Percentiles rank a stretch among this genome's conserved stretches.
phyloP scores from a whole-genome alignment of 1,140 invertebrate species.

The Whitmania pigra region DNA sequence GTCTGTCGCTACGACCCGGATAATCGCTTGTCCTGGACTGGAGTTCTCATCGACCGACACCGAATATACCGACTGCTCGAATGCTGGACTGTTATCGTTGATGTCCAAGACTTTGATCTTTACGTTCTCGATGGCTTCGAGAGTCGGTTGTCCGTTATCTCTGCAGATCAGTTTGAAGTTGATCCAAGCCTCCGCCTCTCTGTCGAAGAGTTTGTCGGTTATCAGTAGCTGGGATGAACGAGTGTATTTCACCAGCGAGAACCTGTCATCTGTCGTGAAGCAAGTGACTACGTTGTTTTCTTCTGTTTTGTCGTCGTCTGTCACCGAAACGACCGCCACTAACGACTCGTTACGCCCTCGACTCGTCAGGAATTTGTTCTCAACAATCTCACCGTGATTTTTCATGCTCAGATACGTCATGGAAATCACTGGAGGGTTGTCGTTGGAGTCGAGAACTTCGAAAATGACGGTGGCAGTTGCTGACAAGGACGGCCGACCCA shows the following conservation, averaged over 20 bases:
- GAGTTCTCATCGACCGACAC: constrained; percentile 13
- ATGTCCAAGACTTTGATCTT: constrained; percentile 4
- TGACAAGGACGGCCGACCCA: constrained; percentile 1
- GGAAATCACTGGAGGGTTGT: constrained; percentile 27
- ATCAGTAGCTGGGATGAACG: too few species aligned
- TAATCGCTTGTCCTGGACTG: not conserved
- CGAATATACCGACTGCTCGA: constrained; percentile 2
- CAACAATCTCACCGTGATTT: constrained; percentile 8
- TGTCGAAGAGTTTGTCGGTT: too few species aligned
- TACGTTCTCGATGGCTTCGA: not conserved
- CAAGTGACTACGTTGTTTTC: too few species aligned
- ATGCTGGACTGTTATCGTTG: constrained; percentile 12
- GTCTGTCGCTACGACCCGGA: not conserved
- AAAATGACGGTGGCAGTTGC: constrained; percentile 23
- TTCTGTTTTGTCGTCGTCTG: too few species aligned
- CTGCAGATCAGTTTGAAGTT: constrained; percentile 8
- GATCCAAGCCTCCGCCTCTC: not conserved
- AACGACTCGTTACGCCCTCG: too few species aligned
- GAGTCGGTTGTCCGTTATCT: not conserved
- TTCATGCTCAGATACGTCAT: constrained; percentile 12
- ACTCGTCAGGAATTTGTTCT: constrained; percentile 1
- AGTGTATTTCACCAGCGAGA: too few species aligned
- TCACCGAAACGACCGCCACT: too few species aligned
- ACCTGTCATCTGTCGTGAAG: too few species aligned
- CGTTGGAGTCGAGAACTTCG: constrained; percentile 31